Conservation (phyloP, 2,113 vertebrate genomes). For the Cricetomys ansorgei region DNA sequence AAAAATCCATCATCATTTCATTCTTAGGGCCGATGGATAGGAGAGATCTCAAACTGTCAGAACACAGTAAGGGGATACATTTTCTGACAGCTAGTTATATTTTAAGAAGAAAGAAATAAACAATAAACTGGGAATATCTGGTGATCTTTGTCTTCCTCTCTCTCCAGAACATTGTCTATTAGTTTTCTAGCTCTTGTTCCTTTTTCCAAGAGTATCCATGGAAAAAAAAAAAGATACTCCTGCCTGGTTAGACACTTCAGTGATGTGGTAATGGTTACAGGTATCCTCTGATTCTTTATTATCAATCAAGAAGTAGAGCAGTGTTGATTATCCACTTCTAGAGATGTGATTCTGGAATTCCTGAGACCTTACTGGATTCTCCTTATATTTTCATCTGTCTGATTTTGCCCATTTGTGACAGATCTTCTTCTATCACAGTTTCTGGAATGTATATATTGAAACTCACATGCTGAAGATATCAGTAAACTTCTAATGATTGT, state of each 20-base stretch:
- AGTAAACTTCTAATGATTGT: too few relatives aligned
- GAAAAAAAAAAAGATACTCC: not conserved
- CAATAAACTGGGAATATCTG: not conserved
- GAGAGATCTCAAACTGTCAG: not conserved
- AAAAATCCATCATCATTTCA: not conserved
- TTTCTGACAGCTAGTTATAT: not conserved
- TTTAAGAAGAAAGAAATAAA: not conserved
- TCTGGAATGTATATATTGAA: too few relatives aligned
- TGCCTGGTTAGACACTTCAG: not conserved
- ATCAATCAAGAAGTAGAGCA: not conserved
- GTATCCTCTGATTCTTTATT: not conserved
- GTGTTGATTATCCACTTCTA: not conserved
- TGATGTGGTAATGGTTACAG: not conserved
- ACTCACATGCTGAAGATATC: too few relatives aligned
- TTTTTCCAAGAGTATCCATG: not conserved
- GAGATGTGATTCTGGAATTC: not conserved
- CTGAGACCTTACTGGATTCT: not conserved
- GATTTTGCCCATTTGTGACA: too few relatives aligned
- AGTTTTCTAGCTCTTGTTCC: not conserved
- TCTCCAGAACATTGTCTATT: not conserved
- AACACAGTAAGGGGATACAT: not conserved
- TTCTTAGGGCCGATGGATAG: not conserved
- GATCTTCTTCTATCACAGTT: too few relatives aligned
- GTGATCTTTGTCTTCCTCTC: not conserved
- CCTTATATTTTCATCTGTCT: not conserved